Base-by-base conservation (phyloP, 1,140 invertebrate species). In the Goniozus legneri region DNA sequence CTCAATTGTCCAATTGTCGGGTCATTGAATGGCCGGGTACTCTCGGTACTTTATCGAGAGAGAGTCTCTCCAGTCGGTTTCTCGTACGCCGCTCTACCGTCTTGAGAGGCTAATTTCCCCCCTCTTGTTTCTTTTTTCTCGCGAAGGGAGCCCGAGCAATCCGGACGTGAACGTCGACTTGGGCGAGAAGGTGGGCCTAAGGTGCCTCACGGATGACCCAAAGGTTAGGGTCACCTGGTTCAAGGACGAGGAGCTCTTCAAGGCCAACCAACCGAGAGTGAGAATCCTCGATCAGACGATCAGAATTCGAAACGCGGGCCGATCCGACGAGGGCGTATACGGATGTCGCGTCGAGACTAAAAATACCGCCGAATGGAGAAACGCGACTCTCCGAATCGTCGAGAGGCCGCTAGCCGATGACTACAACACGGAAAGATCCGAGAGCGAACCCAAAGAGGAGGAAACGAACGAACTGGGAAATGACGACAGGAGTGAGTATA, bases 1-100 rank as follows among this genome's bases (percentile, higher is more conserved):
- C 68, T 73, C 72, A 76, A 76, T 76, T 76, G 73, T 76, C 54
- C 72, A 75, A 74, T 76, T 76, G 69, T 43, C 54, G 59, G 65
- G 64, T 74, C 71, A 64, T 69, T 73, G 71, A 75, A 72, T 74
- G 67, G 55, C 60, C 48, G 44, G 50, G 22, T 4, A 27, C 24
- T 27, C 24, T 4, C 4, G 24, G 24, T 4, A 10, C 24, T 10
- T 10, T 27, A 27, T n/a, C 24, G 10, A 4, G 24, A 27, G 24
- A 27, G 24, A 6, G 24, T 10, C 37, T 42, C 24, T 44, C 45
- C 14, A 52, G 52, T n/a, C n/a, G n/a, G n/a, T n/a, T n/a, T n/a
- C n/a, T n/a, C n/a, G n/a, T n/a, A n/a, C n/a, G n/a, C n/a, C n/a
- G n/a, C n/a, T n/a, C n/a, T n/a, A n/a, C n/a, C n/a, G n/a, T n/a